phyloP scores from a whole-genome alignment of 2,888 invertebrate species.

The Acronicta leporina region DNA sequence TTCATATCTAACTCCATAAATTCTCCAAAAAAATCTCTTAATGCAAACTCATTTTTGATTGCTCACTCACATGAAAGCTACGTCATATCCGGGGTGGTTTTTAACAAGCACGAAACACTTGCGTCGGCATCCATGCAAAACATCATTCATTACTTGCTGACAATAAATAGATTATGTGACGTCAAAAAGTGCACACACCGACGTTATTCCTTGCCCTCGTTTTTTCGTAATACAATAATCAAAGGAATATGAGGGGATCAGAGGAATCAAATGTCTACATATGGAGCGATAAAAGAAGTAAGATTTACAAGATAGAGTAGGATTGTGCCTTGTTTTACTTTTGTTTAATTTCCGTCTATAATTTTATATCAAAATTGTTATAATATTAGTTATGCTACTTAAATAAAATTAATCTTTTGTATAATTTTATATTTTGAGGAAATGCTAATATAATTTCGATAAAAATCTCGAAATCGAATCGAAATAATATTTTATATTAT shows the following conservation, averaged over 20 bases:
- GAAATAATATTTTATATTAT: too few relatives aligned
- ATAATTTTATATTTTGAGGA: too few relatives aligned
- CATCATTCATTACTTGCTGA: conserved; percentile 84
- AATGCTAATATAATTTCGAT: too few relatives aligned
- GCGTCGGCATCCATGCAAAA: conserved; percentile 80
- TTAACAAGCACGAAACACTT: conserved; percentile 78
- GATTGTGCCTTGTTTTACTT: conserved; percentile 58
- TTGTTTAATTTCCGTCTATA: conserved; percentile 7
- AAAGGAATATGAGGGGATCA: conserved; percentile 84
- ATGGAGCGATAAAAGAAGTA: conserved; percentile 82
- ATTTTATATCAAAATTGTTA: too few relatives aligned
- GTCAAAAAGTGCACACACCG: conserved; percentile 81
- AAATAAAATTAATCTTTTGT: too few relatives aligned
- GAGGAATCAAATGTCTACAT: conserved; percentile 83
- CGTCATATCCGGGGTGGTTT: conserved; percentile 69
- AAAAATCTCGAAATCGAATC: too few relatives aligned
- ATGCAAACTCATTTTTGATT: conserved; percentile 76
- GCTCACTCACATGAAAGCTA: conserved; percentile 74
- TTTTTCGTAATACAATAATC: conserved; percentile 85
- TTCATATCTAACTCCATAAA: conserved; percentile 61
- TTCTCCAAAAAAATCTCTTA: conserved; percentile 54
- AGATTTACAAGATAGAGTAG: conserved; percentile 70
- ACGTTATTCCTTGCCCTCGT: conserved; percentile 78
- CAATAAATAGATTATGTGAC: conserved; percentile 85
- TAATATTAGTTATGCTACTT: too few relatives aligned